These are phyloP conservation scores for Onchidella celtica DNA, from an alignment of 2,888 invertebrate species.

Conservation along the genomic window DNA sequence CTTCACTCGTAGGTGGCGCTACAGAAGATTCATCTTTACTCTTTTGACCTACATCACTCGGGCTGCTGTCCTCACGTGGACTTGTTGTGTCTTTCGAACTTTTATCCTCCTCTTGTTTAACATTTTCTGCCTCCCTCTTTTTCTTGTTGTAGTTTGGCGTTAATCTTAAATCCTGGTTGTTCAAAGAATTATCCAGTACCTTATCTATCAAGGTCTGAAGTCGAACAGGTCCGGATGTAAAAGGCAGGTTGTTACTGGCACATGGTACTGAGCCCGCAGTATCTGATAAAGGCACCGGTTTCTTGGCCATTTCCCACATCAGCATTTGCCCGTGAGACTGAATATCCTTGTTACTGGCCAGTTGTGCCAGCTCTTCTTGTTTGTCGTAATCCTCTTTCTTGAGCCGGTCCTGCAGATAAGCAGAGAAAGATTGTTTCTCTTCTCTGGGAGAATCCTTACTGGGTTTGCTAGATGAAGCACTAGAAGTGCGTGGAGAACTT, in stretches of 20 bases:
- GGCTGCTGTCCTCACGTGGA: not conserved
- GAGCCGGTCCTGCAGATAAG: slow-evolving; percentile 20
- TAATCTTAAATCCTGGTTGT: slow-evolving; percentile 8
- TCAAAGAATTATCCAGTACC: slow-evolving; percentile 67
- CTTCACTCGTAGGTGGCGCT: not conserved
- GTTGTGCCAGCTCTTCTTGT: not conserved
- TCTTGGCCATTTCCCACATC: slow-evolving; percentile 33
- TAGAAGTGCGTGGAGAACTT: not conserved
- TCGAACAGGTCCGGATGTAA: slow-evolving; percentile 39
- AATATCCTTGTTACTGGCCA: not conserved
- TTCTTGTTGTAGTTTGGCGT: slow-evolving; percentile 16
- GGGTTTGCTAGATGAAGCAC: not conserved
- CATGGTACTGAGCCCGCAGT: not conserved
- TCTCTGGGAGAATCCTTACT: not conserved
- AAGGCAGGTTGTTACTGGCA: not conserved
- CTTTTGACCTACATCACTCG: not conserved
- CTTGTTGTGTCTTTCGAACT: not conserved
- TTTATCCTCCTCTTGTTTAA: not conserved
- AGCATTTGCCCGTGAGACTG: slow-evolving; percentile 18
- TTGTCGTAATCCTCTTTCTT: slow-evolving; percentile 3
- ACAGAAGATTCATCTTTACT: not conserved
- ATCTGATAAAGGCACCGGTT: not conserved
- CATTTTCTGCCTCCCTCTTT: not conserved
- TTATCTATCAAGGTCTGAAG: slow-evolving; percentile 71
- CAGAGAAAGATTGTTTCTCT: slow-evolving; percentile 20